Percentiles rank a stretch among this genome's conserved stretches.
Evolutionary conservation across 1,140 invertebrate genomes (phyloP).

Genomic region (Hycleus phaleratus): DNA sequence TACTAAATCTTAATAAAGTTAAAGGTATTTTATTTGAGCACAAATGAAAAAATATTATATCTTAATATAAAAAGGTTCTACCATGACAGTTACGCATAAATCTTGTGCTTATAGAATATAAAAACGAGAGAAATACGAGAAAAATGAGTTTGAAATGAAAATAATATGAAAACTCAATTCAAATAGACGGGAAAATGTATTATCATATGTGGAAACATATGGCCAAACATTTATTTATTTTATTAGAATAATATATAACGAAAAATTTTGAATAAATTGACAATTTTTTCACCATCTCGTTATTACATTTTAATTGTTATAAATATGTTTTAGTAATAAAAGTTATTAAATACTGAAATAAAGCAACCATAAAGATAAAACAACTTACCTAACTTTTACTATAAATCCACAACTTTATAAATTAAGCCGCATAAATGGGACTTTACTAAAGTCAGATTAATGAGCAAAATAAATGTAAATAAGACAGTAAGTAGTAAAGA

Average conservation of each 20-base stretch:
- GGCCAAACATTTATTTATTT: conserved; percentile 21
- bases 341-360: conserved; percentile 36
- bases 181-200: conserved; percentile 38
- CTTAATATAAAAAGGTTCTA: conserved; percentile 38
- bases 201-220: conserved; percentile 31
- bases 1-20: conserved; percentile 34
- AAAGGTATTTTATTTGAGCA: conserved; percentile 12
- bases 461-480: conserved; percentile 39
- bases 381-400: conserved; percentile 37
- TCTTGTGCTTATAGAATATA: conserved; percentile 32
- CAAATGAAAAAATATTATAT: conserved; percentile 38
- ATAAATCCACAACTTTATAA: conserved; percentile 41
- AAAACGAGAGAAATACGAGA: conserved; percentile 35
- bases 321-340: conserved; percentile 33
- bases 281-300: conserved; percentile 12
- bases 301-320: conserved; percentile 21
- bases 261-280: neutral
- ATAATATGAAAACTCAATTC: conserved; percentile 38
- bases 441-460: conserved; percentile 40
- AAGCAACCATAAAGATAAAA: conserved; percentile 39
- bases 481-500: conserved; percentile 31
- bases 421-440: conserved; percentile 41
- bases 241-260: conserved; percentile 6
- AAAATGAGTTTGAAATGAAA: conserved; percentile 39
- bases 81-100: conserved; percentile 37